Conservation (phyloP, 2,797 vertebrate genomes). For the Furcifer pardalis region DNA sequence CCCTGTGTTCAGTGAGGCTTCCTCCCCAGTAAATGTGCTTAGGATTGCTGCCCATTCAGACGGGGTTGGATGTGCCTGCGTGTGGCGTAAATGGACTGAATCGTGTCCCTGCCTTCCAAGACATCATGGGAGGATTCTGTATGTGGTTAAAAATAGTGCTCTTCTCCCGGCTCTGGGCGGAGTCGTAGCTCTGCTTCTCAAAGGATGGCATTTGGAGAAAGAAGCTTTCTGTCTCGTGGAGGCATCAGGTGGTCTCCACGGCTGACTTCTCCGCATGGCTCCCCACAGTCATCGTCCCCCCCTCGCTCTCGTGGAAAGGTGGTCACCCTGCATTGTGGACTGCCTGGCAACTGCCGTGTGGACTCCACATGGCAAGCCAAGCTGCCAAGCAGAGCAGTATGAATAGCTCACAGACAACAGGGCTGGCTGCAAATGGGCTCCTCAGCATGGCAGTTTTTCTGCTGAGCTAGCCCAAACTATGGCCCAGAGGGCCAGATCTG, state of each 20-base stretch:
- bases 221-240: background rate
- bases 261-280: background rate
- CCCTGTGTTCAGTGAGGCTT: too few relatives aligned
- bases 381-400: background rate
- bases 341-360: too few relatives aligned
- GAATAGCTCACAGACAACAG: too few relatives aligned
- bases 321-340: slow-evolving; percentile 46
- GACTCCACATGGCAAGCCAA: background rate
- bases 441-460: too few relatives aligned
- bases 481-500: too few relatives aligned
- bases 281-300: slow-evolving; percentile 50
- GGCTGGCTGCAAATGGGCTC: background rate
- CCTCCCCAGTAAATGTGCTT: too few relatives aligned
- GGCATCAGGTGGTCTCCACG: slow-evolving; percentile 30
- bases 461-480: too few relatives aligned
- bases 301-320: slow-evolving; percentile 57
- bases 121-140: too few relatives aligned
- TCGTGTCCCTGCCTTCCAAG: background rate
- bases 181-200: too few relatives aligned
- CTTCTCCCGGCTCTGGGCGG: too few relatives aligned
- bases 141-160: too few relatives aligned
- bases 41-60: background rate
- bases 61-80: background rate
- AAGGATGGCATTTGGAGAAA: background rate
- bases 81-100: background rate